Percentiles rank a stretch among this genome's conserved stretches.
Evolutionary conservation across 1,140 invertebrate genomes (phyloP).

Genomic region (Thereuonema tuberculata): DNA sequence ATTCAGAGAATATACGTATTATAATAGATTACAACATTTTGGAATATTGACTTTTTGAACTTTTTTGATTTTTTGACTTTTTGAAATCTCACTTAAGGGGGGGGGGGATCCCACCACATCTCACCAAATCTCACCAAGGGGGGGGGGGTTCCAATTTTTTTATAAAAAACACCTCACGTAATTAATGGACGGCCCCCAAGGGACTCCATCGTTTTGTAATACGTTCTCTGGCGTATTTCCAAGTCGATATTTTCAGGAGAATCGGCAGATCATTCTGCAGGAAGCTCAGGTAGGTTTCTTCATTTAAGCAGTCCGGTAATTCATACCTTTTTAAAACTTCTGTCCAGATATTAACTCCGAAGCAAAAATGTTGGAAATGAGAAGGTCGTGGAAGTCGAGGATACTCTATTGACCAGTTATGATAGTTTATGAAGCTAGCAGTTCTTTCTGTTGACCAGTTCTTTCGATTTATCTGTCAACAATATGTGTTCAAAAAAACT

Average conservation of each 20-base stretch:
- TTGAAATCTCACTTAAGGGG: too few relatives aligned
- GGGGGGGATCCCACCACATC: too few relatives aligned
- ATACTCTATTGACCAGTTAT: background rate
- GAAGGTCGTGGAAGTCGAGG: background rate
- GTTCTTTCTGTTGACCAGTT: background rate
- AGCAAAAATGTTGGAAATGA: background rate
- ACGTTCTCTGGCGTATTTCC: background rate
- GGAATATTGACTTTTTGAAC: too few relatives aligned
- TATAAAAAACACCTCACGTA: too few relatives aligned
- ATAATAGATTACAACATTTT: too few relatives aligned
- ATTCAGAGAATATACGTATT: too few relatives aligned
- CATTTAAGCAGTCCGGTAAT: background rate
- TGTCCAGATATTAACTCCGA: background rate
- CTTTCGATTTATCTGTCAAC: background rate
- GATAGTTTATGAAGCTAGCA: background rate
- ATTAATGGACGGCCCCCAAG: too few relatives aligned
- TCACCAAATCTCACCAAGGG: too few relatives aligned
- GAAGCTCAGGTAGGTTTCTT: background rate
- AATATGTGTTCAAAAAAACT: background rate
- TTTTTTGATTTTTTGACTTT: too few relatives aligned
- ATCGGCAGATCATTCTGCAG: background rate
- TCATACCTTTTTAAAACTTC: background rate
- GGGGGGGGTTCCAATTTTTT: too few relatives aligned
- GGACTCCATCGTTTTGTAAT: background rate
- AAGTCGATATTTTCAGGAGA: background rate